Evolutionary conservation across 2,888 invertebrate species (phyloP), one percentile per base, ranked within the genome.

Genomic region (Watsonalla binaria): DNA sequence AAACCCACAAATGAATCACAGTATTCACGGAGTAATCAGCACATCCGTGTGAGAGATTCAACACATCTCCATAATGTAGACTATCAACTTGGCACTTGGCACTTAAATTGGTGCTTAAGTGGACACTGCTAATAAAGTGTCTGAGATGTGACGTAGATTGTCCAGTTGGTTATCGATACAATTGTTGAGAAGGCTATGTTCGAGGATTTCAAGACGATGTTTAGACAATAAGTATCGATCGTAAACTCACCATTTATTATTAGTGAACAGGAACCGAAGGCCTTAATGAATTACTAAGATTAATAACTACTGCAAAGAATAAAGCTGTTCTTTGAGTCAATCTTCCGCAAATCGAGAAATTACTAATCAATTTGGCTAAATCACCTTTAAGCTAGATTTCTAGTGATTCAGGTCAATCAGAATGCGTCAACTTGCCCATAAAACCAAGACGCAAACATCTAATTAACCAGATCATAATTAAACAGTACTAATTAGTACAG

Each of bases 401-500:
- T 33, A 33, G 37, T 6, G 37, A 70, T 72, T 65, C 63, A 67
- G 70, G 74, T 72, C 70, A 66, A 68, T 65, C 63, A 65, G 62
- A 65, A 63, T 65, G 62, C 65, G 56, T 58, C 14, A 37, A 57
- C 53, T 55, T 51, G 52, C 56, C 58, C 63, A 62, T 62, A 63
- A 62, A 66, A 68, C 62, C 64, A 60, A 56, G 63, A 63, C 60
- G 68, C 71, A 74, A 74, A 75, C 72, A 76, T 65, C 71, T 72
- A 76, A 80, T 79, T 79, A 80, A 67, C 60, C 55, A 50, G 54
- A 66, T 54, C 68, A 72, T 75, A 72, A 77, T 74, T 64, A 68
- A 59, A 70, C 56, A 61, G 54, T 60, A 62, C 73, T 78, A 80
- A 80, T 78, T 76, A 72, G 63, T 66, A 61, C 58, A 54, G 14